A percentile compares a stretch with the other conserved stretches of the same genome.
Evolutionary conservation across 2,113 vertebrate genomes (phyloP).

Genomic region (Clarias gariepinus): DNA sequence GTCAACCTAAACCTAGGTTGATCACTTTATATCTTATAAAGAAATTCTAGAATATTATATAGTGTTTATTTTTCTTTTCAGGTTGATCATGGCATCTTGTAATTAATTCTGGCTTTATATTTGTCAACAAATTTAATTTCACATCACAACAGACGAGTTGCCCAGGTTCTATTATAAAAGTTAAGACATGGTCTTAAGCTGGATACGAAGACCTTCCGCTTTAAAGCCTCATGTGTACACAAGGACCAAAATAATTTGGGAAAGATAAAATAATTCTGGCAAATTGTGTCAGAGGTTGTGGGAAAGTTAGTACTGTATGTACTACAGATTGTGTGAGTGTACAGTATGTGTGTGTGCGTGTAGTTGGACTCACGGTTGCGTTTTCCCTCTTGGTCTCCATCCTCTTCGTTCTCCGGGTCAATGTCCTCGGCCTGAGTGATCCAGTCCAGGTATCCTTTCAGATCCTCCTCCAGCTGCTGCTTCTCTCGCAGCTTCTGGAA

Average conservation of each 20-base stretch:
- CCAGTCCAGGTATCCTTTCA: constrained; percentile 97
- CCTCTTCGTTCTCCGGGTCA: constrained; percentile 93
- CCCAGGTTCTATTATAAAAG: too few relatives aligned
- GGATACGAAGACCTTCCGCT: background rate
- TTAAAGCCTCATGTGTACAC: background rate
- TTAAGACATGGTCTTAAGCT: background rate
- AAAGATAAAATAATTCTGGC: background rate
- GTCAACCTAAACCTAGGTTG: too few relatives aligned
- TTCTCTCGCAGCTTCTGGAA: constrained; percentile 97
- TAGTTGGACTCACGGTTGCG: constrained; percentile 84
- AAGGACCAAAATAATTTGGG: background rate
- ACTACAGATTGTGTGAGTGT: background rate
- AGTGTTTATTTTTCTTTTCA: background rate
- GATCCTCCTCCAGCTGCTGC: constrained; percentile 94
- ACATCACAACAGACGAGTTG: background rate
- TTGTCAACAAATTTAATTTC: background rate
- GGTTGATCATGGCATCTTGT: background rate
- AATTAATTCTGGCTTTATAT: background rate
- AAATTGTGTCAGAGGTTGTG: constrained; percentile 11
- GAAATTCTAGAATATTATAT: background rate
- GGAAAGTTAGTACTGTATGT: background rate
- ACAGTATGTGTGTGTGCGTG: background rate
- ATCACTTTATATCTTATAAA: background rate
- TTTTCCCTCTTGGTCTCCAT: constrained; percentile 87
- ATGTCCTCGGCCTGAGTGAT: constrained; percentile 98